phyloP scores from a whole-genome alignment of 2,888 invertebrate species.

The Polydesmus complanatus region DNA sequence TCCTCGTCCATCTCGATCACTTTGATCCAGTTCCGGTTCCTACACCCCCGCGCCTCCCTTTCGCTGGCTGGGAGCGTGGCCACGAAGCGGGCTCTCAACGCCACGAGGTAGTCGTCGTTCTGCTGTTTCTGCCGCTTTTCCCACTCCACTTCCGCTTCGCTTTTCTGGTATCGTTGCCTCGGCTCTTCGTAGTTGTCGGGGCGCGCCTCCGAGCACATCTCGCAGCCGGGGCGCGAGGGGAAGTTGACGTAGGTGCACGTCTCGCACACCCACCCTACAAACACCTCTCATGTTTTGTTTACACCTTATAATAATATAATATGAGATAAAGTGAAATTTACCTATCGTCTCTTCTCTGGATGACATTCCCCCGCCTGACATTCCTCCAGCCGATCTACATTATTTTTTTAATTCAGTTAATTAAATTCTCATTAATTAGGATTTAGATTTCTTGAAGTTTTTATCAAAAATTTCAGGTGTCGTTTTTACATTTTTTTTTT shows the following conservation, averaged over 20 bases:
- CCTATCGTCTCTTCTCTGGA: too few species aligned
- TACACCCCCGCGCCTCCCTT: neutral
- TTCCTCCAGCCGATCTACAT: too few species aligned
- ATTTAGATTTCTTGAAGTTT: too few species aligned
- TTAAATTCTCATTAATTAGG: too few species aligned
- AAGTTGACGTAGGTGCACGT: conserved; percentile 45
- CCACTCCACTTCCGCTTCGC: neutral
- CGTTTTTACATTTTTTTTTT: too few species aligned
- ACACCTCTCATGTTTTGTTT: too few species aligned
- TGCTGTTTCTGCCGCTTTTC: neutral
- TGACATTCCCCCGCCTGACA: too few species aligned
- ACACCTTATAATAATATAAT: too few species aligned
- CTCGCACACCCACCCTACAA: conserved; percentile 43
- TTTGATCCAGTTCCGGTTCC: neutral
- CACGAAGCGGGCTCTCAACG: neutral
- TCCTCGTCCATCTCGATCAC: neutral
- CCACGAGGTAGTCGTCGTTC: neutral
- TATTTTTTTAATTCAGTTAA: too few species aligned
- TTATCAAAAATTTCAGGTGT: too few species aligned
- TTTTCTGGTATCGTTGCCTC: neutral
- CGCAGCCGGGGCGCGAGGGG: conserved; percentile 41
- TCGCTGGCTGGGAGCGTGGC: neutral
- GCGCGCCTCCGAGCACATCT: conserved; percentile 41
- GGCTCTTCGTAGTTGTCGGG: conserved; percentile 27
- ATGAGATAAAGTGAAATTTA: too few species aligned